Evolutionary conservation across 2,797 vertebrate genomes (phyloP).

Genomic region (Onychomys leucogaster): DNA sequence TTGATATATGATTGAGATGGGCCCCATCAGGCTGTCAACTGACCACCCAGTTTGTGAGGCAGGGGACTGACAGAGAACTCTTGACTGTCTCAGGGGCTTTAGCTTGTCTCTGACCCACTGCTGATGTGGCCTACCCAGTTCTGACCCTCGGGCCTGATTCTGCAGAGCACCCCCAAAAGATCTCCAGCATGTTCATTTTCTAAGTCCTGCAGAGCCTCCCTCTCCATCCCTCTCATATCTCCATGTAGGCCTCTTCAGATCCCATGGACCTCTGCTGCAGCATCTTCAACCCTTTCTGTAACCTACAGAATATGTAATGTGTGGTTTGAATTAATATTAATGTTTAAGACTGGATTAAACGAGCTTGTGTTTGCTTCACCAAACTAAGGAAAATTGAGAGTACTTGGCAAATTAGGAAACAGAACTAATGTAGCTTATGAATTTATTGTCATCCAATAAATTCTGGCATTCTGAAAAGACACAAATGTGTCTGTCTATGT

Average conservation of each 20-base stretch:
- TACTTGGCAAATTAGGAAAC: background rate
- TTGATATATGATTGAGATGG: background rate
- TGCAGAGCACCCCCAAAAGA: background rate
- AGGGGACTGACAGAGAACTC: background rate
- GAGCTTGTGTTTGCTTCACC: background rate
- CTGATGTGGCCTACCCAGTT: background rate
- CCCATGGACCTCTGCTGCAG: background rate
- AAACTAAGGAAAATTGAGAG: background rate
- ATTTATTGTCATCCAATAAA: background rate
- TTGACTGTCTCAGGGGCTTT: background rate
- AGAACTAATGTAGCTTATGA: background rate
- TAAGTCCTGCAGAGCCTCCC: background rate
- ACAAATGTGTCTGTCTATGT: background rate
- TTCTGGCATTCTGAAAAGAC: background rate
- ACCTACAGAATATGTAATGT: background rate
- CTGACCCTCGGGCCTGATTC: background rate
- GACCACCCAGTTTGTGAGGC: background rate
- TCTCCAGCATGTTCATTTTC: background rate
- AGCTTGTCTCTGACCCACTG: background rate
- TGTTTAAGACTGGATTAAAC: background rate
- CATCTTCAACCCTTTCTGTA: background rate
- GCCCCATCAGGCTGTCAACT: too few relatives aligned
- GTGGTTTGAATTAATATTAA: background rate
- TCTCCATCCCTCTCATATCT: background rate
- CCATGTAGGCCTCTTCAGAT: background rate